Evolutionary conservation across 2,113 vertebrate genomes (phyloP).

Genomic region (Drymodes brunneopygia): DNA sequence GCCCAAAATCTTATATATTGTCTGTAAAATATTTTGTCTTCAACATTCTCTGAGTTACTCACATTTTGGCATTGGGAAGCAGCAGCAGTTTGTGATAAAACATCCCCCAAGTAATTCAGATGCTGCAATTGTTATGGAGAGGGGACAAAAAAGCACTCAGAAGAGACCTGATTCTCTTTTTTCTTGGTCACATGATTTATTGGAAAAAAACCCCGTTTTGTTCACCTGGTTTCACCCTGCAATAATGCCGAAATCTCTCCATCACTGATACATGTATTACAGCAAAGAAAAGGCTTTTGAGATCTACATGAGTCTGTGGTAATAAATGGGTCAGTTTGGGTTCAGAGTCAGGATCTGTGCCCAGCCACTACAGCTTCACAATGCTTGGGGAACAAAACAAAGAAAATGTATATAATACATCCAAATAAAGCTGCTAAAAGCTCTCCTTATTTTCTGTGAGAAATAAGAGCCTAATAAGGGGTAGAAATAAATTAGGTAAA

Average conservation of each 20-base stretch:
- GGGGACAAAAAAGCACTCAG: fast-evolving
- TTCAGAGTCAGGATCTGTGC: neutral
- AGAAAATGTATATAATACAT: neutral
- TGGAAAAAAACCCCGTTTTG: neutral
- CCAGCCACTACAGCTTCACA: neutral
- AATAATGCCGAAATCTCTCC: neutral
- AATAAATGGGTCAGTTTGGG: neutral
- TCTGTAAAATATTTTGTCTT: neutral
- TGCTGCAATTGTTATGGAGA: neutral
- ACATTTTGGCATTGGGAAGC: neutral
- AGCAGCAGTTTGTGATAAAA: neutral
- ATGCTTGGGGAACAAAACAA: neutral
- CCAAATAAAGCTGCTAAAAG: neutral
- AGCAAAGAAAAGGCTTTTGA: neutral
- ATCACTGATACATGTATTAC: neutral
- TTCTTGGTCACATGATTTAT: neutral
- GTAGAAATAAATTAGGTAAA: conserved; percentile 45
- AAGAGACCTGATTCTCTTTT: neutral
- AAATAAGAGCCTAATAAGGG: neutral
- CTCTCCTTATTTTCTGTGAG: neutral
- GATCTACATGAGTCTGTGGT: neutral
- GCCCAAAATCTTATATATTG: neutral
- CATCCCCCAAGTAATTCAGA: neutral
- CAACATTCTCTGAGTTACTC: neutral
- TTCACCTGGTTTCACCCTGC: neutral